Evolutionary conservation across 2,888 invertebrate species (phyloP), one percentile per base, ranked within the genome.

Genomic region (Cantharis nigra): DNA sequence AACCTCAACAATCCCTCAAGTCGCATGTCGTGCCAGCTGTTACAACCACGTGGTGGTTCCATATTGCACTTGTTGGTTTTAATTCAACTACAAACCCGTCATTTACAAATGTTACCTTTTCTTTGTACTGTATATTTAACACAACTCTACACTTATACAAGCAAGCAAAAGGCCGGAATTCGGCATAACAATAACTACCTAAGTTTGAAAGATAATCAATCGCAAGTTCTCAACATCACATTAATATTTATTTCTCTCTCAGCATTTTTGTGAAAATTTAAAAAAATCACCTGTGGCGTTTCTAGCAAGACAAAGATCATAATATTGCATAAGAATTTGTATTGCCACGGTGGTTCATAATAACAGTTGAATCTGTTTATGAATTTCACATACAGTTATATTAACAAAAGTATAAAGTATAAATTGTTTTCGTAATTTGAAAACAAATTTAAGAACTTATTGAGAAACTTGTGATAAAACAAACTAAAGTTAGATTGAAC

Each of bases 31-130:
- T 80, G 84, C 83, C 84, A 83, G 83, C 81, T 83, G 84, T 84
- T 83, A 80, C 83, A 79, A 81, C 81, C 82, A 80, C 79, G 81
- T 78, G 80, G 82, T 80, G 83, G 83, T 83, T 82, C 83, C 85
- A 84, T 85, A 85, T 85, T 84, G 85, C 83, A 84, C 84, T 84
- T 84, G 83, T 84, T 84, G 83, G 84, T 83, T 84, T 83, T 83
- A 84, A 83, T 83, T 81, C 82, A 72, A 80, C 83, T 82, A 81
- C 82, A 80, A 81, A 82, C 81, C 82, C 83, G 84, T 84, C 84
- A 83, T 80, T 83, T 82, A 83, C 84, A 83, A 84, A 83, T 84
- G 83, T 83, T 83, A 81, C 84, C 75, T 76, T 79, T 76, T 69
- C 76, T 76, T 76, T 72, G 71, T 71, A 74, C 33, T 72, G 72